These are phyloP conservation scores for Limnephilus lunatus DNA, from an alignment of 2,888 invertebrate species.

Conservation along the genomic window DNA sequence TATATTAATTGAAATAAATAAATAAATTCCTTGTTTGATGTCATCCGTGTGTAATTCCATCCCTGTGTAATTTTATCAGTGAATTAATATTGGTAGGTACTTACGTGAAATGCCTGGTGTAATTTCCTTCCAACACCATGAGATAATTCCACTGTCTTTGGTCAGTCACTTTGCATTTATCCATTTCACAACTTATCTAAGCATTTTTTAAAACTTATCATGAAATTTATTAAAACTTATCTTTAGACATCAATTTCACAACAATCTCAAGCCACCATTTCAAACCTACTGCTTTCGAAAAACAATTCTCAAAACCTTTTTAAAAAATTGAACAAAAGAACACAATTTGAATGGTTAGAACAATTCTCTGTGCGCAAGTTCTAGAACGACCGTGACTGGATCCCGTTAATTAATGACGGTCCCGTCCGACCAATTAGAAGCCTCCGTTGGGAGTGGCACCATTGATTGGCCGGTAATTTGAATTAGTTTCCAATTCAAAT, in stretches of 20 bases:
- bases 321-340: neutral
- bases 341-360: neutral
- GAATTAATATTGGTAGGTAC: too few relatives aligned
- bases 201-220: neutral
- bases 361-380: slow-evolving; percentile 32
- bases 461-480: slow-evolving; percentile 65
- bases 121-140: too few relatives aligned
- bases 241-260: neutral
- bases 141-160: too few relatives aligned
- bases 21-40: too few relatives aligned
- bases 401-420: slow-evolving; percentile 64
- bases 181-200: neutral
- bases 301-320: neutral
- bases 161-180: too few relatives aligned
- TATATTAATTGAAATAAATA: too few relatives aligned
- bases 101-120: too few relatives aligned
- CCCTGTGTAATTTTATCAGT: too few relatives aligned
- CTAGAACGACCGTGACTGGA: slow-evolving; percentile 39
- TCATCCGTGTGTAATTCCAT: too few relatives aligned
- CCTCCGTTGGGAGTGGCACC: slow-evolving; percentile 49
- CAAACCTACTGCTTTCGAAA: neutral
- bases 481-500: slow-evolving; percentile 56
- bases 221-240: too few relatives aligned
- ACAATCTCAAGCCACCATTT: neutral
- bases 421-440: slow-evolving; percentile 59